Percentiles rank a stretch among this genome's conserved stretches.
Conservation (phyloP, 2,113 vertebrate species). For the Azemiops feae region DNA sequence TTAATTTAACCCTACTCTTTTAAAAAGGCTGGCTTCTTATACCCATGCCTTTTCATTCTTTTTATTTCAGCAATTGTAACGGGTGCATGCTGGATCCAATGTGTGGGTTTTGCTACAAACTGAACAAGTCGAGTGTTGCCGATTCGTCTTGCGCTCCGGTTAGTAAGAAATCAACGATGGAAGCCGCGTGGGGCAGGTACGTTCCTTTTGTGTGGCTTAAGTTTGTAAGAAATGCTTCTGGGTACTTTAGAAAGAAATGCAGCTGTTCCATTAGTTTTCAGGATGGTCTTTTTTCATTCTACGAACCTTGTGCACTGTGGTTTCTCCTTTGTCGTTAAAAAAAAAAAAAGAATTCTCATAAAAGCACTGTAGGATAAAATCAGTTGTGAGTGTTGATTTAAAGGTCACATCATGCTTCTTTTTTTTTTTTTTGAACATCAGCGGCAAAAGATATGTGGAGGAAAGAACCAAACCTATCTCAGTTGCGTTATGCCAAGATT, state of each 20-base stretch:
- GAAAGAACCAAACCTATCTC: neutral
- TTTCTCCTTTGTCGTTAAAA: neutral
- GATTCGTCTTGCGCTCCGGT: conserved; percentile 88
- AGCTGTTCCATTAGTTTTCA: neutral
- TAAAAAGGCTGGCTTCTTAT: neutral
- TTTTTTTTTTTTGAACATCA: neutral
- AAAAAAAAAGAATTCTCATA: neutral
- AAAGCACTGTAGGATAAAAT: neutral
- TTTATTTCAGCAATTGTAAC: conserved; percentile 84
- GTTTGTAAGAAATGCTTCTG: neutral
- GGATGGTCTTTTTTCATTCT: neutral
- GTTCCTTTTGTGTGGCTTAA: conserved; percentile 31
- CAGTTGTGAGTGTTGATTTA: neutral
- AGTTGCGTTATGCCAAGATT: neutral
- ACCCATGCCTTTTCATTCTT: conserved; percentile 3
- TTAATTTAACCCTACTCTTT: neutral
- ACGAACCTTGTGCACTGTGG: neutral
- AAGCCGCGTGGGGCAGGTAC: conserved; percentile 96
- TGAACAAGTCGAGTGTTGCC: conserved; percentile 81
- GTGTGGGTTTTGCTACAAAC: conserved; percentile 94
- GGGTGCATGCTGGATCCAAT: conserved; percentile 93
- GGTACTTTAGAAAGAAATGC: neutral
- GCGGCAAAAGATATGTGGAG: neutral
- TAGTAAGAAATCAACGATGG: conserved; percentile 80
- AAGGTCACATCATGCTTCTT: neutral